Evolutionary conservation across 2,888 invertebrate species (phyloP).

Genomic region (Teleiodes luculella): DNA sequence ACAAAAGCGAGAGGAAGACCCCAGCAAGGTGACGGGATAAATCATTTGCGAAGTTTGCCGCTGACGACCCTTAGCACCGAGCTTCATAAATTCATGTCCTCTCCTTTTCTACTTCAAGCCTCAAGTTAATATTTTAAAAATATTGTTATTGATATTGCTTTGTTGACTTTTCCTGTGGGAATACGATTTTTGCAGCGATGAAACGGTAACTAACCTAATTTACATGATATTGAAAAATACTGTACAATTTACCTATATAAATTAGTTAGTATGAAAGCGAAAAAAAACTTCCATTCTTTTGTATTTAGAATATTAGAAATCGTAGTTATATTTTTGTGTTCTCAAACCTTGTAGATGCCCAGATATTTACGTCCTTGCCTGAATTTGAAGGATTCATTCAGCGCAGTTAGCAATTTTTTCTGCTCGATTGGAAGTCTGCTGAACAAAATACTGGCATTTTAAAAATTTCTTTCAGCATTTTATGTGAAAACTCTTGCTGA

Average conservation of each 20-base stretch:
- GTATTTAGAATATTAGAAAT: no score
- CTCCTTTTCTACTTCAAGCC: neutral
- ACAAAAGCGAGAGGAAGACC: neutral
- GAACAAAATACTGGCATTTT: slow-evolving; percentile 28
- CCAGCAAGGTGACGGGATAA: slow-evolving; percentile 5
- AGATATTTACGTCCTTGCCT: slow-evolving; percentile 27
- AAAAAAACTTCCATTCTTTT: no score
- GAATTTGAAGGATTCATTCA: slow-evolving; percentile 34
- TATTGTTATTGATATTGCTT: no score
- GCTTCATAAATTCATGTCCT: slow-evolving; percentile 8
- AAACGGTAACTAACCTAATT: no score
- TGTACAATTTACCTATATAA: no score
- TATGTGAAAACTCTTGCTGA: slow-evolving; percentile 18
- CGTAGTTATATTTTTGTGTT: no score
- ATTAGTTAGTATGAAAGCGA: no score
- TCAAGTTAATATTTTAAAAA: no score
- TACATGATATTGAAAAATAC: no score
- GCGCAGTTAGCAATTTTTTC: slow-evolving; percentile 36
- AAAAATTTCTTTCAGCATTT: slow-evolving; percentile 27
- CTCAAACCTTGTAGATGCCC: slow-evolving; percentile 22
- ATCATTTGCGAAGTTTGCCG: slow-evolving; percentile 12
- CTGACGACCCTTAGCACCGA: slow-evolving; percentile 12
- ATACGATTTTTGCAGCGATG: no score
- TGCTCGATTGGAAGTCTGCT: slow-evolving; percentile 30
- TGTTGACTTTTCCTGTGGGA: no score